phyloP scores from a whole-genome alignment of 2,113 vertebrate genomes.

The Leucosticte australis region DNA sequence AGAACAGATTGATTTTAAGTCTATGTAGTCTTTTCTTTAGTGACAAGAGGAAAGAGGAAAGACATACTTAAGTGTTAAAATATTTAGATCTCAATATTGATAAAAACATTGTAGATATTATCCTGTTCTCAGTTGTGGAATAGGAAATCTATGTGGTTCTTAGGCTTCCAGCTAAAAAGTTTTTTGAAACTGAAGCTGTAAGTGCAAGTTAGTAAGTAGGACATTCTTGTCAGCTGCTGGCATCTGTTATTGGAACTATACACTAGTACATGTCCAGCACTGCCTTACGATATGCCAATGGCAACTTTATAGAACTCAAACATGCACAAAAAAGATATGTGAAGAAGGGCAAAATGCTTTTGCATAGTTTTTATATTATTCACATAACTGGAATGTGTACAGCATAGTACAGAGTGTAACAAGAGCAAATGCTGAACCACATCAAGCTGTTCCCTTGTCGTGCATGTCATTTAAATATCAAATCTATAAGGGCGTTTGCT shows the following conservation, averaged over 20 bases:
- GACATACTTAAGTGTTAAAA: background rate
- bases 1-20: background rate
- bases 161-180: background rate
- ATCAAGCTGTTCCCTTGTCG: conserved; percentile 62
- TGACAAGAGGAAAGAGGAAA: background rate
- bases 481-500: conserved; percentile 59
- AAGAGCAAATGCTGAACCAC: conserved; percentile 69
- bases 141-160: conserved; percentile 8
- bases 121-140: background rate
- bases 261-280: conserved; percentile 46
- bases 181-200: conserved; percentile 46
- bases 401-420: conserved; percentile 66
- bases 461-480: conserved; percentile 70
- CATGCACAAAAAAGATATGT: conserved; percentile 22
- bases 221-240: conserved; percentile 58
- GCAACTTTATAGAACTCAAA: conserved; percentile 33
- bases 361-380: conserved; percentile 67
- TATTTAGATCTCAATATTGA: background rate
- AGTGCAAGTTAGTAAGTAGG: conserved; percentile 41
- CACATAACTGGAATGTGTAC: conserved; percentile 73
- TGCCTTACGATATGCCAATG: conserved; percentile 58
- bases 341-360: conserved; percentile 50
- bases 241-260: conserved; percentile 66
- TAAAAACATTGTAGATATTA: background rate
- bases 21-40: conserved; percentile 21